These are phyloP conservation scores for Takifugu bimaculatus DNA, from an alignment of 2,113 vertebrate species.

Conservation along the genomic window DNA sequence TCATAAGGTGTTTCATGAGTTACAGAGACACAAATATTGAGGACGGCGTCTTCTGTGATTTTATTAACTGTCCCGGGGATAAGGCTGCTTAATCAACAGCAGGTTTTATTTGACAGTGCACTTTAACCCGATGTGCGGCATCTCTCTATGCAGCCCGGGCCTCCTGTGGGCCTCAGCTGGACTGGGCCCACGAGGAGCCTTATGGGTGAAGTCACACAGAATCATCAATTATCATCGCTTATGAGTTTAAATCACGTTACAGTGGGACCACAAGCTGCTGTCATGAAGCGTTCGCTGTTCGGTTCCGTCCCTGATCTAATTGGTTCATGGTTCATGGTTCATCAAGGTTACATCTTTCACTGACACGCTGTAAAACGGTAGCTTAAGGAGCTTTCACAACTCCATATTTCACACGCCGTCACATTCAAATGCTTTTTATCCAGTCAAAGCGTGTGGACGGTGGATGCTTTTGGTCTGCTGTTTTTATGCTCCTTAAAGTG, in stretches of 20 bases:
- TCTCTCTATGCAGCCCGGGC: background rate
- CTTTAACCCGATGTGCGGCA: background rate
- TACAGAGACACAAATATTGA: conserved; percentile 26
- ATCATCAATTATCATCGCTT: conserved; percentile 19
- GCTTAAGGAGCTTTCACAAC: background rate
- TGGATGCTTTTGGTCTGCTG: background rate
- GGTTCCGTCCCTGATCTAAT: conserved; percentile 2
- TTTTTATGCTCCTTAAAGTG: background rate
- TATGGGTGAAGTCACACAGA: conserved; percentile 22
- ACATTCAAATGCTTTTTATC: conserved; percentile 1
- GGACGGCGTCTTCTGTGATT: conserved; percentile 19
- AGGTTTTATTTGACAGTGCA: conserved; percentile 3
- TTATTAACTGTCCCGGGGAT: background rate
- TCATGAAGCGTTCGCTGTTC: conserved; percentile 1
- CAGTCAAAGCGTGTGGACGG: background rate
- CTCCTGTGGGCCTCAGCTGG: conserved; percentile 20
- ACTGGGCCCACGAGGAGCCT: background rate
- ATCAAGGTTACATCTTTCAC: conserved; percentile 16
- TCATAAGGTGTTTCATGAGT: conserved; percentile 58
- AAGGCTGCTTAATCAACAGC: background rate
- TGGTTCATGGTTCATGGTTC: conserved; percentile 12
- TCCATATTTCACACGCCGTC: background rate
- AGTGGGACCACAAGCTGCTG: conserved; percentile 5
- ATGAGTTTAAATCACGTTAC: background rate
- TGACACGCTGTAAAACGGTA: conserved; percentile 6